Conservation (phyloP, 2,113 vertebrate species). For the Centropus unirufus region DNA sequence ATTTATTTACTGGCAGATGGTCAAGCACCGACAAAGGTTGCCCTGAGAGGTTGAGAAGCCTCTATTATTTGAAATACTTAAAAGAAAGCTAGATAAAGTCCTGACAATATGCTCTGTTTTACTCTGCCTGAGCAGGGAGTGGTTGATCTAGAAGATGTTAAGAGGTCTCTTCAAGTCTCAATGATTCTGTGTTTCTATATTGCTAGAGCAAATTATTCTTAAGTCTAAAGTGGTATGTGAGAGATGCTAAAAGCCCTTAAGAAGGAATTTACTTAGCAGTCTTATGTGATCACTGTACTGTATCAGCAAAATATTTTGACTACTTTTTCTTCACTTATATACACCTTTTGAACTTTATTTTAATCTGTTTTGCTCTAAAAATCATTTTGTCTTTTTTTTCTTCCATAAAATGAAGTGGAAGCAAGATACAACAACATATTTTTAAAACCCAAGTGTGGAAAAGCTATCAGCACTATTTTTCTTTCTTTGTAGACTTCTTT, state of each 20-base stretch:
- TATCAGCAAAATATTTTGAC: neutral
- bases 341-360: neutral
- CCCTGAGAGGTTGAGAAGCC: neutral
- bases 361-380: neutral
- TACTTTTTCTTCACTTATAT: neutral
- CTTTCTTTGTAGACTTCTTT: neutral
- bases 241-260: neutral
- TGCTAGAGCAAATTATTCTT: neutral
- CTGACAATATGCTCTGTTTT: neutral
- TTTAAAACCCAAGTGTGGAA: neutral
- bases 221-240: neutral
- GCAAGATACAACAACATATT: neutral
- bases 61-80: neutral
- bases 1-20: neutral
- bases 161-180: neutral
- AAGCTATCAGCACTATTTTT: neutral
- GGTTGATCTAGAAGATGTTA: neutral
- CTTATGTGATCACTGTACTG: neutral
- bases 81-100: accelerated
- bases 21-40: neutral
- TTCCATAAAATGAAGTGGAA: neutral
- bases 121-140: neutral
- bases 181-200: neutral
- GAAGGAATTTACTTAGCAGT: neutral
- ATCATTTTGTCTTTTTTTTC: neutral